phyloP scores from a whole-genome alignment of 1,140 invertebrate species.

The Geopemphigus sp. region DNA sequence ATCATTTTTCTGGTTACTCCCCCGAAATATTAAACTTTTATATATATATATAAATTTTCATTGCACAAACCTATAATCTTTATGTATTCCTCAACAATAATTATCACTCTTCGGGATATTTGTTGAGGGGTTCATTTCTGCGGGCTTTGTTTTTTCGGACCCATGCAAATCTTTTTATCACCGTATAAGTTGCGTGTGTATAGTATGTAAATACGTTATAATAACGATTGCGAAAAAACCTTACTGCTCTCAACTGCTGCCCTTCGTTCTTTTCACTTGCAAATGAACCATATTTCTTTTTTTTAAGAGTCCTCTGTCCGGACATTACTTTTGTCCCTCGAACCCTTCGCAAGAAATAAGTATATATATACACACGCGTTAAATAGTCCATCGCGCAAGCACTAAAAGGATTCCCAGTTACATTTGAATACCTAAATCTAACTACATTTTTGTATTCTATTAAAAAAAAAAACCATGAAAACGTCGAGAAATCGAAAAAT shows the following conservation, averaged over 20 bases:
- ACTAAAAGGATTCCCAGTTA: background rate
- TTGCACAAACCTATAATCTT: background rate
- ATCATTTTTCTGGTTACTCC: conserved; percentile 4
- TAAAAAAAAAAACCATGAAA: background rate
- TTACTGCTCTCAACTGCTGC: background rate
- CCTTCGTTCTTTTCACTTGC: conserved; percentile 19
- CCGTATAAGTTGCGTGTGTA: background rate
- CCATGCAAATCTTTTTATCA: background rate
- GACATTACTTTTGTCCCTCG: background rate
- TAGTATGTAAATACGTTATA: background rate
- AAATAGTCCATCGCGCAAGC: too few species aligned
- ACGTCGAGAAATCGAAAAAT: conserved; percentile 14
- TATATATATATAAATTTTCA: background rate
- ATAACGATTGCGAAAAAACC: background rate
- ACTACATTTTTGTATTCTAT: background rate
- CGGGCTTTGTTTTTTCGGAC: background rate
- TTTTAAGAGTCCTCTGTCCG: conserved; percentile 1
- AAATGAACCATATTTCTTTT: conserved; percentile 19
- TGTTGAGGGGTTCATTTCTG: background rate
- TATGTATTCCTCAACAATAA: conserved; percentile 10
- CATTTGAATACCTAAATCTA: conserved; percentile 7
- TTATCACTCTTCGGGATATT: background rate
- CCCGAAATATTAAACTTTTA: background rate
- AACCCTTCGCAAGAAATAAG: background rate
- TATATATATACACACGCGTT: too few species aligned